Evolutionary conservation across 2,797 vertebrate species (phyloP).

Genomic region (Threskiornis aethiopicus): DNA sequence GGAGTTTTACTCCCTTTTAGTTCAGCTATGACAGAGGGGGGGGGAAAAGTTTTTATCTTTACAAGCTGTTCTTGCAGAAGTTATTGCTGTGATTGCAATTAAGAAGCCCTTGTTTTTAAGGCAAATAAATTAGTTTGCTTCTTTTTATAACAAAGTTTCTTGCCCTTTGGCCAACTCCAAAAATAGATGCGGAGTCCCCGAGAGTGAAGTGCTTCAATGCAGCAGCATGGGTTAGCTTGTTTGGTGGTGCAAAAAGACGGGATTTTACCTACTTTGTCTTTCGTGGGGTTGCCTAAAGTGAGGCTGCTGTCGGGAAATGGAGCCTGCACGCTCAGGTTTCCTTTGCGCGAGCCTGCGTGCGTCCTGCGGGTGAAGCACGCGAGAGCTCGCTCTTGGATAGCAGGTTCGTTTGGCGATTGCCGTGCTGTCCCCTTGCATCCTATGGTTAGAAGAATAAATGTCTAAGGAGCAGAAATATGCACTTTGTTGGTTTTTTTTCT

Average conservation of each 20-base stretch:
- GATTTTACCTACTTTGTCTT: not conserved
- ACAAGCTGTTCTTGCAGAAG: not conserved
- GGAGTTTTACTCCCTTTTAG: not conserved
- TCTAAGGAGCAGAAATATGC: not conserved
- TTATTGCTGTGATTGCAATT: not conserved
- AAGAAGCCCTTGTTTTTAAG: not conserved
- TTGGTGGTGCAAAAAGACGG: not conserved
- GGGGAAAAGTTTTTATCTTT: not conserved
- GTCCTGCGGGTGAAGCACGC: fast-evolving
- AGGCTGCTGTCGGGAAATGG: not conserved
- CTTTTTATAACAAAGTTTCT: not conserved
- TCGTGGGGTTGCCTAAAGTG: not conserved
- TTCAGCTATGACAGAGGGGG: not conserved
- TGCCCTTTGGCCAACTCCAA: not conserved
- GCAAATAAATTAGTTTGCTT: not conserved
- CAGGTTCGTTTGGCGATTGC: fast-evolving
- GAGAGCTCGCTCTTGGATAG: not conserved
- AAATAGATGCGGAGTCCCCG: not conserved
- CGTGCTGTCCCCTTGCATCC: not conserved
- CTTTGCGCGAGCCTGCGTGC: not conserved
- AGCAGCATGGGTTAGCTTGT: not conserved
- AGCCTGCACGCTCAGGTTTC: not conserved
- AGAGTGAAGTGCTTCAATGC: not conserved
- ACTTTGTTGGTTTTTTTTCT: not conserved
- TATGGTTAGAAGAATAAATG: fast-evolving